phyloP scores from a whole-genome alignment of 1,140 invertebrate species.

The Halictus rubicundus region DNA sequence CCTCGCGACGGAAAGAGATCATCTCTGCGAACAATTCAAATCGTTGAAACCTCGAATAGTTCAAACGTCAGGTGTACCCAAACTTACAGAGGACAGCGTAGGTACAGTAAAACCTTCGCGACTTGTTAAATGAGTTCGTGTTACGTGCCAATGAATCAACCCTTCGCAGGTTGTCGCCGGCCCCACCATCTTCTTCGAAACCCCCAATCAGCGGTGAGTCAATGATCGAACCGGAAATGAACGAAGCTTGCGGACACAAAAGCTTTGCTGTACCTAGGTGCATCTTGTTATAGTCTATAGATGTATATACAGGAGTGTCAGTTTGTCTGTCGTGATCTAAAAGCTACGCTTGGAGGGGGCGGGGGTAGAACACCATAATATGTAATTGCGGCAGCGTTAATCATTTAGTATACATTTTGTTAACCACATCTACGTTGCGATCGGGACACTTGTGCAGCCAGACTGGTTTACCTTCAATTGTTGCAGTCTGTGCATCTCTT shows the following conservation, averaged over 20 bases:
- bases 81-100: background rate
- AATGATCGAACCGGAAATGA: background rate
- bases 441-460: background rate
- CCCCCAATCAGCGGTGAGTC: too few species aligned
- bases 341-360: too few species aligned
- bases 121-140: too few species aligned
- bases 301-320: constrained; percentile 14
- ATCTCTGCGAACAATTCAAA: too few species aligned
- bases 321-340: too few species aligned
- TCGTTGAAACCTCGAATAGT: too few species aligned
- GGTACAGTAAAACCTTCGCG: constrained; percentile 32
- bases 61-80: background rate
- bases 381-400: constrained; percentile 72
- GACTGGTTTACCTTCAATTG: constrained; percentile 73
- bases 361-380: constrained; percentile 65
- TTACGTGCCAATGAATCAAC: too few species aligned
- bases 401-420: constrained; percentile 68
- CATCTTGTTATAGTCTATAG: constrained; percentile 8
- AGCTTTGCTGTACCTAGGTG: constrained; percentile 36
- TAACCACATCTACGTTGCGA: constrained; percentile 70
- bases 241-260: constrained; percentile 29
- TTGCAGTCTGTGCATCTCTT: constrained; percentile 78
- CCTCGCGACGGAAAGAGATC: too few species aligned
- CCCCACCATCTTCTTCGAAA: too few species aligned
- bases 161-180: too few species aligned